These are phyloP conservation scores for Trematomus loennbergii DNA, from an alignment of 2,113 vertebrate species.

Conservation along the genomic window DNA sequence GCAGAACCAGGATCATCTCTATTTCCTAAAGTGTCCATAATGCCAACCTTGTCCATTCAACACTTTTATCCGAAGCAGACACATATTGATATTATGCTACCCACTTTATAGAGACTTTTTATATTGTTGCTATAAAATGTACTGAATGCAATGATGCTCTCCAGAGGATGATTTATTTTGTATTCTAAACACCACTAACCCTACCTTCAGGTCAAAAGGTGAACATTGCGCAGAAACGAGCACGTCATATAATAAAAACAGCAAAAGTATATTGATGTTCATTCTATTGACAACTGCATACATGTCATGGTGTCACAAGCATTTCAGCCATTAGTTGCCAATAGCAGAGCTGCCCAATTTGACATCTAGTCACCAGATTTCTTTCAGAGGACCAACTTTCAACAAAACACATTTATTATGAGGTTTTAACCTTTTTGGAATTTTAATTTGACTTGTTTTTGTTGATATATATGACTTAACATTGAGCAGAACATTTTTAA, in stretches of 20 bases:
- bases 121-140: background rate
- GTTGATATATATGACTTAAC: background rate
- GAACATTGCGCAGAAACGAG: background rate
- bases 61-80: background rate
- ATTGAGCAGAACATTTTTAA: background rate
- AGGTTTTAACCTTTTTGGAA: background rate
- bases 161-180: no score
- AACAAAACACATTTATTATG: no score
- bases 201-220: background rate
- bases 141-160: background rate
- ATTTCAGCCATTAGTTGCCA: background rate
- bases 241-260: background rate
- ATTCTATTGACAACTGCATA: no score
- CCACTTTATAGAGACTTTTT: background rate
- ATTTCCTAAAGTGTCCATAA: background rate
- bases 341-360: no score
- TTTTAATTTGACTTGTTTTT: background rate
- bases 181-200: background rate
- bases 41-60: background rate
- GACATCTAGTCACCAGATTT: background rate
- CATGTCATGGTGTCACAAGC: background rate
- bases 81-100: background rate
- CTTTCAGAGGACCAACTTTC: background rate
- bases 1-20: background rate
- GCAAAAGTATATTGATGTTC: no score